These are phyloP conservation scores for Pithys albifrons DNA, from an alignment of 2,113 vertebrate species.

Conservation along the genomic window DNA sequence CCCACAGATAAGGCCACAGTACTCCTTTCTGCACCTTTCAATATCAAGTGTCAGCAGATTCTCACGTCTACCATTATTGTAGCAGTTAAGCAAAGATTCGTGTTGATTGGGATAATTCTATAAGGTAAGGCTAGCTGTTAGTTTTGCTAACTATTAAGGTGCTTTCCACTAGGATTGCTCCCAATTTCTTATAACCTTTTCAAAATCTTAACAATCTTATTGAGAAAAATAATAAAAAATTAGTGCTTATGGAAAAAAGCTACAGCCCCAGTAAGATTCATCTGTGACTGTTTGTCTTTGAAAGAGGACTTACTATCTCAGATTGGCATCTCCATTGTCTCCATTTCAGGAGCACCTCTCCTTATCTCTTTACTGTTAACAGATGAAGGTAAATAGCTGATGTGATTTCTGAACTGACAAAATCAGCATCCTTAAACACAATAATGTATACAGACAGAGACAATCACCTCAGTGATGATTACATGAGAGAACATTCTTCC, in stretches of 20 bases:
- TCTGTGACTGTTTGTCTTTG: background rate
- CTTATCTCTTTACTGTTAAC: background rate
- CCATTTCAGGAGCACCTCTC: background rate
- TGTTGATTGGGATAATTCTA: background rate
- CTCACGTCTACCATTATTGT: background rate
- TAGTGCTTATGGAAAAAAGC: background rate
- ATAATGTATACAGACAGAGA: background rate
- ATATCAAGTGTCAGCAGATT: background rate
- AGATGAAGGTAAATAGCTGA: background rate
- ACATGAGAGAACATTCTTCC: background rate
- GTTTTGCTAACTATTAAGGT: background rate
- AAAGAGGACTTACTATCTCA: background rate
- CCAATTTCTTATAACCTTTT: background rate
- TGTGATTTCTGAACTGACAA: background rate
- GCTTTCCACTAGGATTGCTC: background rate
- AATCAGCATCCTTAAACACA: background rate
- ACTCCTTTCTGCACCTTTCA: background rate
- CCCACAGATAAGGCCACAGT: background rate
- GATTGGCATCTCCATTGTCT: background rate
- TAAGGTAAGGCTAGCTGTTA: background rate
- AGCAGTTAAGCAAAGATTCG: background rate
- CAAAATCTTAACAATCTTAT: background rate
- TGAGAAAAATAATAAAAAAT: background rate
- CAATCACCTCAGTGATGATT: background rate
- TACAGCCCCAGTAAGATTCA: background rate